Evolutionary conservation across 23 tunicate species (phyloP), one percentile per base, ranked within the genome.

Genomic region (Halocynthia roretzi): DNA sequence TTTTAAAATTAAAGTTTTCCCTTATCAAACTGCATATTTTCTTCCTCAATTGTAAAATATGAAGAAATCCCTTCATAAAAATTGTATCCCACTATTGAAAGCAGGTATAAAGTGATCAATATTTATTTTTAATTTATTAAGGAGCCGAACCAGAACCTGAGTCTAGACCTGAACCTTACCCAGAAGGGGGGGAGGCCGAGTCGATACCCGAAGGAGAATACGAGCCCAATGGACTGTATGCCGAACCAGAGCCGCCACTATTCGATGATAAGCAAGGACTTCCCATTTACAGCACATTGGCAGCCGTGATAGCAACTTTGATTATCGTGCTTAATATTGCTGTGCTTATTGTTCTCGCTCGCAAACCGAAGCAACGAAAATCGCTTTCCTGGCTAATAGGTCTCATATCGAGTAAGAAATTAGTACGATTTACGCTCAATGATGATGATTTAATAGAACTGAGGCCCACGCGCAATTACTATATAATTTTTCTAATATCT

Each of bases 321-420:
- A 89, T 89, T 66, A 80, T 89, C 40, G 15, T 84, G 6, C 81
- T 85, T 40, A 84, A 84, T 74, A 17, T 84, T 14, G 11, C 76
- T 44, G 82, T 89, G 44, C 82, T 89, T 21, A 18, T 80, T 5
- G 80, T 82, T n/a, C 40, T 89, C 1, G 8, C 54, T 14, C 74
- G 70, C 55, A 80, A 80, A 61, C 96, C 96, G 15, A 74, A 70
- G 52, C 96, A 89, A 60, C 56, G 77, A 61, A 75, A 82, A 44
- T 76, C 87, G 8, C 50, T 84, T 6, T 62, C 79, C n/a, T 84
- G 76, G 80, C 76, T 89, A 54, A 83, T 89, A 56, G 87, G 72
- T 5, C 68, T 85, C 53, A 20, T 89, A 6, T 71, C 96, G 73
- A 78, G 96, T 89, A 56, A 74, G 31, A n/a, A 18, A 23, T 15